Evolutionary conservation across 2,797 vertebrate genomes (phyloP), one percentile per base, ranked within the genome.

Genomic region (Chaunax sp.): DNA sequence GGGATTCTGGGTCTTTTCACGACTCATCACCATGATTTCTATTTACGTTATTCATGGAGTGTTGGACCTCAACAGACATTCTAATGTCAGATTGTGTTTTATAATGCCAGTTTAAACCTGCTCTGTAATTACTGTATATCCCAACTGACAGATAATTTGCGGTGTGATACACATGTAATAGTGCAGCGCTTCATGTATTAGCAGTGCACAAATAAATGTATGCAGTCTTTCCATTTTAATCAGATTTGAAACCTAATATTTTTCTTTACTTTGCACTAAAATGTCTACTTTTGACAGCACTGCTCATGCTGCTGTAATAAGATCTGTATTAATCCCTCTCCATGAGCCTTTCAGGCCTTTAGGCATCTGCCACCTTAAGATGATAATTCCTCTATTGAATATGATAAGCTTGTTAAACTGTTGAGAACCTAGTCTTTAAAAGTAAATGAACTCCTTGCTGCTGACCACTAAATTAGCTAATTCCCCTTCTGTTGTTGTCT

Each of bases 351-450:
- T 67, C 35, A 80, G 45, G 45, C 58, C 75, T 73, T 68, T 4
- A 65, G 77, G 67, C 63, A 13, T 25, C 0, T 11, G 13, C 19
- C 15, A 30, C 9, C 12, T 61, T 53, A 53, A 63, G 33, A 72
- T 64, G 3, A 72, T 70, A 51, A 72, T 47, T 52, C 23, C 38
- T 56, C 26, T 33, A 51, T 75, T 75, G 56, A 49, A 77, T 64
- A 28, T 66, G 72, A 75, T 72, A 49, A 64, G 9, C 35, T 63
- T 23, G 45, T 72, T 53, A 30, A 72, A 57, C 38, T 44, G 55
- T 55, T 54, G 30, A 50, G 15, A 56, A 54, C n/a, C 26, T 61
- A 7, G 16, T 43, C 53, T 64, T 79, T 18, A 68, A 65, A 70
- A 63, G 52, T 38, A 51, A 44, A 70, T 33, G 18, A 59, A 46